A percentile compares a stretch with the other conserved stretches of the same genome.
Evolutionary conservation across 2,797 vertebrate genomes (phyloP).

Genomic region (Vireo griseus): DNA sequence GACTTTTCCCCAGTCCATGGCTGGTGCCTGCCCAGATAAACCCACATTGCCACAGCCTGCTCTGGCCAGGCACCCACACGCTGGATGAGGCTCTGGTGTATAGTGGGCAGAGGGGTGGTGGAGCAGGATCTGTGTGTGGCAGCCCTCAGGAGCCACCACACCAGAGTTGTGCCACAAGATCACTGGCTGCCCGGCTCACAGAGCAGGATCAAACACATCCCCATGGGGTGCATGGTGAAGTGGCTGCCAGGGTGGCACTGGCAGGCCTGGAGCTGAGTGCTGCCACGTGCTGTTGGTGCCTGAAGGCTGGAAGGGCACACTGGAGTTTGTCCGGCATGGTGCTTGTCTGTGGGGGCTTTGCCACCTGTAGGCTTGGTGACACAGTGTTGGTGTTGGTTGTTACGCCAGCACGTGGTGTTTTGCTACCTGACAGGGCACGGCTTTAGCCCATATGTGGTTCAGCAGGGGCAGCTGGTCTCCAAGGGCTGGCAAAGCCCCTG

Average conservation of each 20-base stretch:
- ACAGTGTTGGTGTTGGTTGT: rapidly evolving
- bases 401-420: rapidly evolving
- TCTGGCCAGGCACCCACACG: rapidly evolving
- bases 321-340: neutral
- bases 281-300: rapidly evolving
- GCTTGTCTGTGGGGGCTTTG: neutral
- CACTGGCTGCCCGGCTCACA: rapidly evolving
- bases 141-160: neutral
- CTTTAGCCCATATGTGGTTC: rapidly evolving
- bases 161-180: rapidly evolving
- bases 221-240: rapidly evolving
- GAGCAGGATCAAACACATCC: neutral
- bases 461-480: rapidly evolving
- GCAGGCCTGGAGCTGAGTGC: neutral
- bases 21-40: neutral
- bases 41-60: neutral
- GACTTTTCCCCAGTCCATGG: neutral
- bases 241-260: neutral
- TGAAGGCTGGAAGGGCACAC: neutral
- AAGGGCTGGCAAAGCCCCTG: neutral
- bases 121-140: rapidly evolving
- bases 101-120: rapidly evolving
- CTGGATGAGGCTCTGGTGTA: neutral
- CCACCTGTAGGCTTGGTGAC: rapidly evolving
- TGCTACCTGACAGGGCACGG: rapidly evolving